Evolutionary conservation across 2,113 vertebrate species (phyloP).

Genomic region (Tupaia chinensis): DNA sequence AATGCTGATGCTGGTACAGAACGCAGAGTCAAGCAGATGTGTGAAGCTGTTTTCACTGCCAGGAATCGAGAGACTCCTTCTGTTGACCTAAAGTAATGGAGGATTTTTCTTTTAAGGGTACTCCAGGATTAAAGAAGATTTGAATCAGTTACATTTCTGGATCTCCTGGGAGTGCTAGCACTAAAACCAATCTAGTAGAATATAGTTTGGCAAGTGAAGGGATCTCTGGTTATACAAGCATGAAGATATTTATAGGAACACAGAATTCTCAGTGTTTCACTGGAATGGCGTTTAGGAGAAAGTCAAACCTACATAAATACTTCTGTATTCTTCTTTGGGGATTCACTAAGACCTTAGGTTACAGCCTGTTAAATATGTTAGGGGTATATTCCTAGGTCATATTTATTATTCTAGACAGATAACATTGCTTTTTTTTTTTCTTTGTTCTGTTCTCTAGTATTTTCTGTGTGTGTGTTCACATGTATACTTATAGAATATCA

Average conservation of each 20-base stretch:
- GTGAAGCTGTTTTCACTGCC: background rate
- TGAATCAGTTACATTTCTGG: background rate
- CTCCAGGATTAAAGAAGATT: background rate
- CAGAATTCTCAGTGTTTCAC: background rate
- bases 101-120: background rate
- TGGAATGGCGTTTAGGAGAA: background rate
- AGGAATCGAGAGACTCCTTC: background rate
- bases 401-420: background rate
- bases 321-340: constrained; percentile 28
- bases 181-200: background rate
- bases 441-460: background rate
- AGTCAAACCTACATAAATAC: background rate
- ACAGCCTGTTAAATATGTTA: constrained; percentile 13
- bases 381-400: background rate
- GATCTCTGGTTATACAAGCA: background rate
- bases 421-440: background rate
- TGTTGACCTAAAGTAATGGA: background rate
- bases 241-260: background rate
- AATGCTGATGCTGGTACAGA: background rate
- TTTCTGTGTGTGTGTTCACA: background rate
- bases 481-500: background rate
- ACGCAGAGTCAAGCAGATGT: background rate
- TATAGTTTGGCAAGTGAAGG: constrained; percentile 9
- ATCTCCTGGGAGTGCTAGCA: constrained; percentile 7
- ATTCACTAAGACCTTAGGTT: constrained; percentile 34